Evolutionary conservation across 2,113 vertebrate species (phyloP), one percentile per base, ranked within the genome.

Genomic region (Xenopus borealis): DNA sequence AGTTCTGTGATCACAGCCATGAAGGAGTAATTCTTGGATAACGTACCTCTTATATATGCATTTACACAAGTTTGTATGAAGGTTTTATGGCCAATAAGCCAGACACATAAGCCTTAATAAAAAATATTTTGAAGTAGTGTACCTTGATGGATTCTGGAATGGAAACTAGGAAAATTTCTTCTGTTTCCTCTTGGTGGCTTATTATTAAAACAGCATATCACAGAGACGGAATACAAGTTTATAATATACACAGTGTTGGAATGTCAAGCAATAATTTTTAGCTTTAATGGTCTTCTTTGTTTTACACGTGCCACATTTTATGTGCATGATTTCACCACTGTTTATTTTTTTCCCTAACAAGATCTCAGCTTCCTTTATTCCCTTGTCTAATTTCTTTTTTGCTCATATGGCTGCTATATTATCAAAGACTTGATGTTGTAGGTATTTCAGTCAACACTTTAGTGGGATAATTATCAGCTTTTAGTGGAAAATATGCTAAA

Each of bases 71-170:
- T 57, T 61, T 55, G 16, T 61, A 62, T 11, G 58, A 66, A 10
- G 58, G 44, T 33, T 74, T 68, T 75, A 75, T 59, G 64, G 61
- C 57, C 68, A 47, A 67, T 62, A 75, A 67, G 63, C 64, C 63
- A 66, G 17, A 66, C 44, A 72, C 30, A 72, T 57, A 72, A 65
- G 47, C 62, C 46, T 64, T 44, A 17, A 40, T 66, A 66, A 66
- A 55, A 66, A 33, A 63, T 63, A 33, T 63, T 63, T 63, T 40
- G 12, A 33, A 50, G 20, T 16, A 40, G 27, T 72, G 64, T 65
- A 72, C 62, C 52, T 65, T 64, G 71, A 30, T 53, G 61, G 23
- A 65, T 64, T 64, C 23, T 64, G 62, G 33, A 65, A 65, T 57
- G 50, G 62, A 72, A 72, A 72, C 55, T 64, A 11, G 14, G 33